A percentile compares a stretch with the other conserved stretches of the same genome.
Evolutionary conservation across 2,113 vertebrate species (phyloP).

Genomic region (Colinus virginianus): DNA sequence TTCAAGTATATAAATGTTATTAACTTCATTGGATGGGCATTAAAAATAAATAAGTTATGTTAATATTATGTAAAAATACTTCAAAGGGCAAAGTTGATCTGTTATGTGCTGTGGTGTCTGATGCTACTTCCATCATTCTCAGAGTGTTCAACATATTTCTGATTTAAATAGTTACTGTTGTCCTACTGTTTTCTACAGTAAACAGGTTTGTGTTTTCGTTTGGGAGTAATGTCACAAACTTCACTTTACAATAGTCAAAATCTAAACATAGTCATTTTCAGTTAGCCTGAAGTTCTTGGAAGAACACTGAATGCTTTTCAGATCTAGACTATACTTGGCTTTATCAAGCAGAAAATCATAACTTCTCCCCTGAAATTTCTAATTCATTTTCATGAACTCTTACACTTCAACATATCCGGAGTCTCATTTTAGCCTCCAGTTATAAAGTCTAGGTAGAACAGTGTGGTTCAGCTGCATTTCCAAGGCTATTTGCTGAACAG

Average conservation of each 20-base stretch:
- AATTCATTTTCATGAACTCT: not conserved
- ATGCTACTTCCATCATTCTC: not conserved
- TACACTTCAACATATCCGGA: not conserved
- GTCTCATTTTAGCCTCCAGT: not conserved
- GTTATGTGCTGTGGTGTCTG: accelerated
- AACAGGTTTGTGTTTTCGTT: not conserved
- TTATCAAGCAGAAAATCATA: not conserved
- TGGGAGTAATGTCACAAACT: not conserved
- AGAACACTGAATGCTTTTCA: not conserved
- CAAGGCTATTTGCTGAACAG: not conserved
- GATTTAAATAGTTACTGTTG: not conserved
- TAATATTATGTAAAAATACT: not conserved
- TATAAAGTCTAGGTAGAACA: not conserved
- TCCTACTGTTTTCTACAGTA: not conserved
- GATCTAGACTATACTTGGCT: not conserved
- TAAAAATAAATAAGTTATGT: not conserved
- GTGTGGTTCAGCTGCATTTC: not conserved
- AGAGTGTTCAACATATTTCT: not conserved
- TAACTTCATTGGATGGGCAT: not conserved
- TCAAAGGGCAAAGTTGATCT: not conserved
- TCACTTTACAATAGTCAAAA: not conserved
- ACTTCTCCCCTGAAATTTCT: not conserved
- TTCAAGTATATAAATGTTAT: not conserved
- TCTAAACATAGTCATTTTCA: not conserved
- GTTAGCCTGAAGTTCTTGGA: not conserved